Percentiles rank a stretch among this genome's conserved stretches.
Evolutionary conservation across 2,113 vertebrate genomes (phyloP).

Genomic region (Chunga burmeisteri): DNA sequence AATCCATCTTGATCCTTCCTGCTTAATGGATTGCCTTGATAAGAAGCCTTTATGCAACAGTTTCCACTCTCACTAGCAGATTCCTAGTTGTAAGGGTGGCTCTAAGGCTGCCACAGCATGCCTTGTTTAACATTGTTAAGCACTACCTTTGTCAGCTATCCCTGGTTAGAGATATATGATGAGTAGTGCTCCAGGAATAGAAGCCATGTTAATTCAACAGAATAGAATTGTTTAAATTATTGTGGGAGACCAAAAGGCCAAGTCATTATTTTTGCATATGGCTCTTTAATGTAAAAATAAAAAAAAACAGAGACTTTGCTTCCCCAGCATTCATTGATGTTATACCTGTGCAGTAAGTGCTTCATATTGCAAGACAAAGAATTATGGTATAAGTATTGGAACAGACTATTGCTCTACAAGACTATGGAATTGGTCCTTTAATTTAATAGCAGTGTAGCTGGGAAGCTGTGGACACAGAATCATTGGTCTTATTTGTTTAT

Average conservation of each 20-base stretch:
- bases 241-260: slow-evolving; percentile 24
- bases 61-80: not conserved
- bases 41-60: not conserved
- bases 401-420: not conserved
- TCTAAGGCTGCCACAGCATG: not conserved
- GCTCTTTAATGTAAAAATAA: slow-evolving; percentile 55
- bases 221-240: slow-evolving; percentile 4
- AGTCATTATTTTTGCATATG: slow-evolving; percentile 14
- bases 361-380: slow-evolving; percentile 18
- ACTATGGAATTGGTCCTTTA: not conserved
- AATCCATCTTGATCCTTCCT: not conserved
- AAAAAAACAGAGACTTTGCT: not conserved
- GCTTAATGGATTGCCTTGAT: not conserved
- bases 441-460: not conserved
- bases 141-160: not conserved
- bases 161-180: not conserved
- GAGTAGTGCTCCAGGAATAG: not conserved
- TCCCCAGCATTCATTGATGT: not conserved
- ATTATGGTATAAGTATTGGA: not conserved
- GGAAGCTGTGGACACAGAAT: not conserved
- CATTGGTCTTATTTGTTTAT: slow-evolving; percentile 7
- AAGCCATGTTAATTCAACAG: slow-evolving; percentile 3
- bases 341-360: slow-evolving; percentile 15
- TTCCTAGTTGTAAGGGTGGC: not conserved
- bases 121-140: not conserved